A percentile compares a stretch with the other conserved stretches of the same genome.
Evolutionary conservation across 2,113 vertebrate species (phyloP).

Genomic region (Elachura formosa): DNA sequence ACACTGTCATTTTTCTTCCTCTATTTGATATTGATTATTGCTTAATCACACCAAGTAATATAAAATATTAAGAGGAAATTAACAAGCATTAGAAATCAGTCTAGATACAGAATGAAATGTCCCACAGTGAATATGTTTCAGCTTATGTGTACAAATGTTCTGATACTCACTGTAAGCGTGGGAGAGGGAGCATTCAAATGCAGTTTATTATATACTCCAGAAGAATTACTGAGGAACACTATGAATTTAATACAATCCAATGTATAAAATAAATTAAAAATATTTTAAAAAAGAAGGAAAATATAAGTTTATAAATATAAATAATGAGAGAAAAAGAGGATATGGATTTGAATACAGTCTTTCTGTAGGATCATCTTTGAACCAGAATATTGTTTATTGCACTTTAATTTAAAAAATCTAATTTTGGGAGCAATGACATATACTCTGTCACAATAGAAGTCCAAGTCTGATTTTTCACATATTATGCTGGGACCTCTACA

Average conservation of each 20-base stretch:
- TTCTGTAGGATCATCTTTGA: background rate
- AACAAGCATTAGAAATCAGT: background rate
- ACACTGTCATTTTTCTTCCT: background rate
- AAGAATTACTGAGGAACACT: background rate
- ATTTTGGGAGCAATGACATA: background rate
- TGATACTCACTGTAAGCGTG: background rate
- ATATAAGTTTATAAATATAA: background rate
- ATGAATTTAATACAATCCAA: background rate
- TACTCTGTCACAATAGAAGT: background rate
- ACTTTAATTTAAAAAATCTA: background rate
- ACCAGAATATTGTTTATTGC: background rate
- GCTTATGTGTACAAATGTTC: background rate
- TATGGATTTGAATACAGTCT: background rate
- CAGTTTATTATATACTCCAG: background rate
- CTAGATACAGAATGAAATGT: background rate
- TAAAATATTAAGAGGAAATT: background rate
- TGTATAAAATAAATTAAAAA: background rate
- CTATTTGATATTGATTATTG: background rate
- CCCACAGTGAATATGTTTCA: background rate
- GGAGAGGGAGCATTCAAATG: background rate
- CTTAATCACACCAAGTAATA: background rate
- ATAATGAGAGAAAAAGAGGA: background rate
- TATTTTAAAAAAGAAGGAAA: background rate
- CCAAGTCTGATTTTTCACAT: background rate
- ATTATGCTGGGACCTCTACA: background rate